A percentile compares a stretch with the other conserved stretches of the same genome.
These are phyloP conservation scores for Pachyrhynchus sulphureomaculatus DNA, from an alignment of 1,140 invertebrate genomes.

Conservation along the genomic window DNA sequence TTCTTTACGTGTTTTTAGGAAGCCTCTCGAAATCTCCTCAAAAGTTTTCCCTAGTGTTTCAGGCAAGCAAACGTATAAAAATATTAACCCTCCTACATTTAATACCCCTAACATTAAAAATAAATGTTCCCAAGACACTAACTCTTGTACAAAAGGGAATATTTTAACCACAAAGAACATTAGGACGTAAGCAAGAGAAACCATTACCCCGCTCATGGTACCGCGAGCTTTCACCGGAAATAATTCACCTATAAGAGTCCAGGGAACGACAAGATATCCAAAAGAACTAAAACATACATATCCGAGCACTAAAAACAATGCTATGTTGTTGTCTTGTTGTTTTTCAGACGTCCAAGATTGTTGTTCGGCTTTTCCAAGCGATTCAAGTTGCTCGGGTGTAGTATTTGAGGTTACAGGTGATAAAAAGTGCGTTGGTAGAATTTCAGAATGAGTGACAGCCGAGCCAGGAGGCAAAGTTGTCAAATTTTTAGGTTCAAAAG, in stretches of 20 bases:
- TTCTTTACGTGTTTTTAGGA: slow-evolving; percentile 20
- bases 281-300: slow-evolving; percentile 59
- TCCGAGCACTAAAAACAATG: slow-evolving; percentile 53
- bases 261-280: slow-evolving; percentile 63
- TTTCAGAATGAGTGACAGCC: too few relatives aligned
- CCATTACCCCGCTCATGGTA: slow-evolving; percentile 57
- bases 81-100: slow-evolving; percentile 58
- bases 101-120: slow-evolving; percentile 65
- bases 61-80: slow-evolving; percentile 65
- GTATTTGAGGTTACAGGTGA: too few relatives aligned
- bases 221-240: slow-evolving; percentile 59
- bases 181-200: slow-evolving; percentile 62
- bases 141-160: slow-evolving; percentile 59
- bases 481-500: too few relatives aligned
- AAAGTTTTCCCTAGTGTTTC: slow-evolving; percentile 74
- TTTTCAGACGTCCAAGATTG: not conserved
- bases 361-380: not conserved
- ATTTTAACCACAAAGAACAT: slow-evolving; percentile 67
- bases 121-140: slow-evolving; percentile 55
- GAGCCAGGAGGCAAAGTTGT: too few relatives aligned
- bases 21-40: slow-evolving; percentile 55
- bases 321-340: slow-evolving; percentile 41
- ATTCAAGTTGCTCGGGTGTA: not conserved
- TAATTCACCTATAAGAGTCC: slow-evolving; percentile 59
- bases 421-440: not conserved